Percentiles rank a stretch among this genome's conserved stretches.
phyloP scores from a whole-genome alignment of 2,797 vertebrate genomes.

The Emydoidea blandingii region DNA sequence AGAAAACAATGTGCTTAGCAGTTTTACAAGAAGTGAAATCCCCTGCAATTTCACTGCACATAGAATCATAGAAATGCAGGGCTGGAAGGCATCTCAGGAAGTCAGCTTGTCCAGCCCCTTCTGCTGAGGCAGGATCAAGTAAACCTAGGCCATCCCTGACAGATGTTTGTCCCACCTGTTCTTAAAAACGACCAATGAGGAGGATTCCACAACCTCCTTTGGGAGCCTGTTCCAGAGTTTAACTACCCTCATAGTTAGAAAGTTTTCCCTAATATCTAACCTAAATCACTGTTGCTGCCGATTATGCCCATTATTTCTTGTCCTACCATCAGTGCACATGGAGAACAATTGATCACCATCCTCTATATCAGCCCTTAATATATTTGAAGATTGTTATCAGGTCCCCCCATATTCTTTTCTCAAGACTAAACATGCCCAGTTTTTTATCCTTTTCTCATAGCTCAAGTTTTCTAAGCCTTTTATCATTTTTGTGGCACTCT shows the following conservation, averaged over 20 bases:
- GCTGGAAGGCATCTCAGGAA: neutral
- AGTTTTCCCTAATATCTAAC: neutral
- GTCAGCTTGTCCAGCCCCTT: neutral
- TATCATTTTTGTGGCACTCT: neutral
- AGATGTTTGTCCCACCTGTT: neutral
- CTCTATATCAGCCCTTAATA: neutral
- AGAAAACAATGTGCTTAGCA: neutral
- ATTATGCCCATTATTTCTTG: neutral
- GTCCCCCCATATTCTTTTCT: neutral
- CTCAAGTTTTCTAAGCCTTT: neutral
- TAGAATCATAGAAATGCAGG: neutral
- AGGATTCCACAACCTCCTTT: neutral
- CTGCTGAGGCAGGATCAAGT: neutral
- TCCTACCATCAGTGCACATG: neutral
- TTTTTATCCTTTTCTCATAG: neutral
- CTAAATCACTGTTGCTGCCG: neutral
- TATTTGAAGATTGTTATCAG: neutral
- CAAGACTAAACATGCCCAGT: neutral
- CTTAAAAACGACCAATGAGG: neutral
- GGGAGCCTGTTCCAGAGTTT: neutral
- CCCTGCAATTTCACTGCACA: neutral
- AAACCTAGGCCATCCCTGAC: neutral
- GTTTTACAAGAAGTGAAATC: constrained; percentile 47
- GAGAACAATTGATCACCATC: neutral
- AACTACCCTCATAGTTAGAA: neutral